Evolutionary conservation across 2,888 invertebrate genomes (phyloP), one percentile per base, ranked within the genome.

Genomic region (Lasioglossum villosulum): DNA sequence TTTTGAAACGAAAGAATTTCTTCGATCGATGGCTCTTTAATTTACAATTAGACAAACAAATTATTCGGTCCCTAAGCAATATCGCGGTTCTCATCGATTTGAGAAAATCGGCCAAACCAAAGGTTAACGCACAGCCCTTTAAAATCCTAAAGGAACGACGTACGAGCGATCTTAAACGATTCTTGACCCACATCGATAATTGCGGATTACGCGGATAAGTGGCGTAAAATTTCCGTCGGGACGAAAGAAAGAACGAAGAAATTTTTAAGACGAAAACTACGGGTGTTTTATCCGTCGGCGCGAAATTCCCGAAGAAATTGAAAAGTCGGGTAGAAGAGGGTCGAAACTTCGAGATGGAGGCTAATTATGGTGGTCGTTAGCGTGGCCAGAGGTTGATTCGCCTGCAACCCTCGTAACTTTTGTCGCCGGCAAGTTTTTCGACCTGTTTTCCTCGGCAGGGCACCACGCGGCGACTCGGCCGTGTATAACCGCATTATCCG

Each of bases 301-400:
- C 48, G 48, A 34, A 16, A 77, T 82, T 74, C 78, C 78, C 80
- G 78, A 75, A 56, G 85, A 75, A 89, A 88, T 87, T 88, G 90
- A 86, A 83, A 90, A 90, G 86, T 88, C 90, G 81, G 79, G 84
- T 56, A 63, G 30, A 48, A 79, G 59, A n/a, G 48, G 56, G 73
- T 34, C 37, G 73, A 34, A 78, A 80, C n/a, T 79, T 83, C 52
- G 30, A 10, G 77, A 71, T 72, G 34, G 75, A 27, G 81, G 82
- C 90, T 90, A 90, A 90, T 90, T 90, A 90, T 90, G 87, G 80
- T 45, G 83, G 84, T 90, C 86, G 84, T 90, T 90, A 90, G 84
- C 84, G 83, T 83, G 80, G 37, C 72, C 66, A 48, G 78, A 45
- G 77, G 79, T 88, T 83, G 80, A 78, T 78, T 83, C 70, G 48